A percentile compares a stretch with the other conserved stretches of the same genome.
phyloP scores from a whole-genome alignment of 2,113 vertebrate genomes.

The Psammodynastes pulverulentus region DNA sequence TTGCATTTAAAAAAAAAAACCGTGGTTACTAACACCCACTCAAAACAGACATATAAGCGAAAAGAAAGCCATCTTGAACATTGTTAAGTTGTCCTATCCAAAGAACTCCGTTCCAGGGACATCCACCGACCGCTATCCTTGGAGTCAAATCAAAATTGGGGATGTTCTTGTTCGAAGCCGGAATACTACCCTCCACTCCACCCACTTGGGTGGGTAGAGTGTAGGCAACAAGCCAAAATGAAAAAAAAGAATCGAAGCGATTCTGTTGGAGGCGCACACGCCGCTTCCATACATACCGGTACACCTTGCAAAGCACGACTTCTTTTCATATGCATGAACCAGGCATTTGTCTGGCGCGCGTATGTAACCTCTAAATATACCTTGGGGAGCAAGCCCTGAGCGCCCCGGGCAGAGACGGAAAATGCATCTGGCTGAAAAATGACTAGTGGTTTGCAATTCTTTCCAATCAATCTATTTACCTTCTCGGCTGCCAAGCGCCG shows the following conservation, averaged over 20 bases:
- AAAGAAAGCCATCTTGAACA: background rate
- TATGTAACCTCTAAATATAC: conserved; percentile 10
- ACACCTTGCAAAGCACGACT: background rate
- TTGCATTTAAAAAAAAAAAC: background rate
- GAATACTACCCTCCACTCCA: background rate
- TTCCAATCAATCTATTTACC: background rate
- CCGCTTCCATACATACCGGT: background rate
- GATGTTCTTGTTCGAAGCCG: background rate
- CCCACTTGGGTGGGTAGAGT: background rate
- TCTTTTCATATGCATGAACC: conserved; percentile 21
- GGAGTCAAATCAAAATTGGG: background rate
- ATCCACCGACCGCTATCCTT: background rate
- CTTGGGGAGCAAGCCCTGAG: conserved; percentile 9
- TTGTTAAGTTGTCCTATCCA: background rate
- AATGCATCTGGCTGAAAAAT: background rate
- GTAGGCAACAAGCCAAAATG: too few relatives aligned
- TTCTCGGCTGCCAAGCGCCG: background rate
- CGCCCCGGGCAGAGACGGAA: background rate
- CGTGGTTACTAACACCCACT: background rate
- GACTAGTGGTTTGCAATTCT: background rate
- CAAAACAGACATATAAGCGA: background rate
- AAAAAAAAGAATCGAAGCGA: background rate
- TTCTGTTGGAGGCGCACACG: background rate
- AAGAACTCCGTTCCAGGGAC: background rate
- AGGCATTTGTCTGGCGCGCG: background rate